Evolutionary conservation across 2,888 invertebrate genomes (phyloP), one percentile per base, ranked within the genome.

Genomic region (Caenorhabditis parvicauda): DNA sequence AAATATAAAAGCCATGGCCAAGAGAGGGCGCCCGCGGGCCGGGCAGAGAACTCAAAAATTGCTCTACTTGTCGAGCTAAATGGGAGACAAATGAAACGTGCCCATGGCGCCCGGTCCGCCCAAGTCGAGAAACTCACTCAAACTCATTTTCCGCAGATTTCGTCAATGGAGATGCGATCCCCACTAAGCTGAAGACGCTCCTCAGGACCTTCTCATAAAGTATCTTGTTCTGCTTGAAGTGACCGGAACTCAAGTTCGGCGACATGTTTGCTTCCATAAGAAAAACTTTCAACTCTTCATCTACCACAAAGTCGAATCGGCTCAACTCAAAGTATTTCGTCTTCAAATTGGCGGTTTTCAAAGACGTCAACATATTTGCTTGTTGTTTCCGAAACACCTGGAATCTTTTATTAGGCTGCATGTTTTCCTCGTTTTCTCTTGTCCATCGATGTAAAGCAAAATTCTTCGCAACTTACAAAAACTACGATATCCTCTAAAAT

Each of bases 231-330:
- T 88, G 89, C n/a, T 89, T 88, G 82, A 89, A 95, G 83, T 95
- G 93, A 0, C 89, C 89, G 0, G 94, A 92, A 0, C 92, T 92
- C 56, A 96, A 85, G 85, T 96, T 96, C 0, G 96, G 96, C 14
- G 93, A 93, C 96, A 96, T 95, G 80, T 96, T 96, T 0, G 92
- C 94, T 84, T 96, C 96, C 87, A 96, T 88, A 5, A 93, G 84
- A 77, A 87, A 89, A 0, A 94, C 90, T 46, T 89, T 89, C 0
- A 95, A 82, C 51, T 91, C 84, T 68, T 91, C 89, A 81, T 95
- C 92, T 2, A 95, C 84, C 0, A 92, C 88, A 80, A 96, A 89
- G 82, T 96, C 96, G 80, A 96, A 91, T 28, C 96, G 87, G 84
- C 93, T 89, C 85, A 96, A 85, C 83, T 96, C 95, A 83, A 96